A percentile compares a stretch with the other conserved stretches of the same genome.
Conservation (phyloP, 1,140 invertebrate species). For the Ditylenchus dipsaci region DNA sequence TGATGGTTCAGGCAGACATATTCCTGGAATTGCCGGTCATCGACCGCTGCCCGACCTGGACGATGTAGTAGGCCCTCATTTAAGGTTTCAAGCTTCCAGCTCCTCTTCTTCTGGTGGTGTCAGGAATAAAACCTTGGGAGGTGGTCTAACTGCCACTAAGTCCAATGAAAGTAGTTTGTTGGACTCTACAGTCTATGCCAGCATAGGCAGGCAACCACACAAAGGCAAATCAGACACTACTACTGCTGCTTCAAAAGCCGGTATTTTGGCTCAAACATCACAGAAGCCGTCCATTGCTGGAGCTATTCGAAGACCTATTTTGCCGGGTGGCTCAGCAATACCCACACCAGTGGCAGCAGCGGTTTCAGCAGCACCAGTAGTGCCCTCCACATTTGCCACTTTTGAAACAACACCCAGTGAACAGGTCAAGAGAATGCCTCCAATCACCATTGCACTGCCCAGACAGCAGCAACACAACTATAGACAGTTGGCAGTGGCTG, state of each 20-base stretch:
- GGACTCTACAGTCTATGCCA: slow-evolving; percentile 36
- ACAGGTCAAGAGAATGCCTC: background rate
- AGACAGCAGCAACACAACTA: background rate
- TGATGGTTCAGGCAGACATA: slow-evolving; percentile 6
- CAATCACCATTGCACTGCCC: background rate
- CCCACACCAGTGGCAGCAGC: background rate
- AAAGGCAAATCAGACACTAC: slow-evolving; percentile 12
- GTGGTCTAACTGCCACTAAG: slow-evolving; percentile 16
- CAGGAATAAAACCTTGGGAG: background rate
- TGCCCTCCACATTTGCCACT: background rate
- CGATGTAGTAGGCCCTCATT: slow-evolving; percentile 12
- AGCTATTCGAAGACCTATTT: background rate
- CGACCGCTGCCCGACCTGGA: slow-evolving; percentile 14
- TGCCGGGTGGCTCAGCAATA: background rate
- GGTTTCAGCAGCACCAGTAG: background rate
- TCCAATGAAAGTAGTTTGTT: slow-evolving; percentile 4
- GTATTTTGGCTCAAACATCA: background rate
- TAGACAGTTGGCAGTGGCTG: slow-evolving; percentile 7
- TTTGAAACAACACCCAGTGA: background rate
- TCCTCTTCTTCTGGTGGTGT: background rate
- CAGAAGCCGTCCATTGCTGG: slow-evolving; percentile 7
- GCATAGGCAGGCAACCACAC: slow-evolving; percentile 18
- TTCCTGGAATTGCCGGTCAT: slow-evolving; percentile 7
- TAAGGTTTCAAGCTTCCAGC: background rate
- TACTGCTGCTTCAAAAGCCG: slow-evolving; percentile 8